These are phyloP conservation scores for Labroides dimidiatus DNA, from an alignment of 2,797 vertebrate genomes.

Conservation along the genomic window DNA sequence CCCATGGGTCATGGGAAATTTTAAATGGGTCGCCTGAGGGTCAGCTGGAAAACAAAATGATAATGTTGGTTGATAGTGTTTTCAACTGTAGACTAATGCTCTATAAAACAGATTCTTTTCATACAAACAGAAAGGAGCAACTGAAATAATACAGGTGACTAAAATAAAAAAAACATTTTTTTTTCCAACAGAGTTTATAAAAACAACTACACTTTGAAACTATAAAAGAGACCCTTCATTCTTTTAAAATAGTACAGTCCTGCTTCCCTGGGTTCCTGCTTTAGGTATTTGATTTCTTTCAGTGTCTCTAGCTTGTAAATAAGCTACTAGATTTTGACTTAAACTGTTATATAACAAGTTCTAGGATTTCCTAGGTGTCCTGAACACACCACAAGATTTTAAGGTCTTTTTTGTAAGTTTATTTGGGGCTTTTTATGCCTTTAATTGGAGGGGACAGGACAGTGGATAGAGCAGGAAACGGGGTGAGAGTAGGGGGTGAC, in stretches of 20 bases:
- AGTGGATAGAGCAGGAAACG: too few species aligned
- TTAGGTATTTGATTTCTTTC: too few species aligned
- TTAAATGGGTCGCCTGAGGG: slow-evolving; percentile 39
- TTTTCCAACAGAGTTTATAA: not conserved
- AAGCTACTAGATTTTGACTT: not conserved
- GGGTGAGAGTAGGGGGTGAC: too few species aligned
- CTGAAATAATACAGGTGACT: not conserved
- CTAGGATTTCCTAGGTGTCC: too few species aligned
- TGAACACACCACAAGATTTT: too few species aligned
- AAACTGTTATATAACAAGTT: too few species aligned
- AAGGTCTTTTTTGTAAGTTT: too few species aligned
- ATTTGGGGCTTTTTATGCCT: too few species aligned
- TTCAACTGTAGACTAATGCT: slow-evolving; percentile 46
- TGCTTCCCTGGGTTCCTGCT: too few species aligned
- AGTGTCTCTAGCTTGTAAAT: not conserved
- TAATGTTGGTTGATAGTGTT: slow-evolving; percentile 33
- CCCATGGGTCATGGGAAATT: slow-evolving; percentile 72
- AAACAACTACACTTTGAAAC: not conserved
- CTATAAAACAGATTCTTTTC: slow-evolving; percentile 33
- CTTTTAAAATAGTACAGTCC: too few species aligned
- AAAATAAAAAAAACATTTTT: not conserved
- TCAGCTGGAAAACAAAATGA: slow-evolving; percentile 63
- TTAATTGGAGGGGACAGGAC: too few species aligned
- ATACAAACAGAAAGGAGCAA: not conserved
- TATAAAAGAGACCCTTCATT: too few species aligned